Conservation (phyloP, 2,797 vertebrate species). For the Pygocentrus nattereri region DNA sequence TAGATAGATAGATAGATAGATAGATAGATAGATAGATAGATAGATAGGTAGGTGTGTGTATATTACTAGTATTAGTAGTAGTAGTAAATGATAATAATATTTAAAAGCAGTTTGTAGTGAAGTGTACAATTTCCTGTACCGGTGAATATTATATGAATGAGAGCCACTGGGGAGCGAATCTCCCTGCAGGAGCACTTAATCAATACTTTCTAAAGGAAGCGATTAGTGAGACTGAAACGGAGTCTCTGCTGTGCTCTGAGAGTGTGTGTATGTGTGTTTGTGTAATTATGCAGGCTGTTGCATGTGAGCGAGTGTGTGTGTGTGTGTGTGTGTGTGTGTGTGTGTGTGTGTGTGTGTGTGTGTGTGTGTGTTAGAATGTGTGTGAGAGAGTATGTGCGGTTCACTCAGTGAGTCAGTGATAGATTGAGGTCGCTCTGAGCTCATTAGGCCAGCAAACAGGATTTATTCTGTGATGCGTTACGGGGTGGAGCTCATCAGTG, state of each 20-base stretch:
- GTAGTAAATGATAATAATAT: background rate
- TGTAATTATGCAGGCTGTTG: constrained; percentile 57
- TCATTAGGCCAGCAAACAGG: constrained; percentile 90
- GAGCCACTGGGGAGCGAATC: constrained; percentile 1
- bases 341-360: background rate
- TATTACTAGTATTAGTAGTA: too few relatives aligned
- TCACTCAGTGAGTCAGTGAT: constrained; percentile 88
- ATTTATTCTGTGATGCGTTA: constrained; percentile 84
- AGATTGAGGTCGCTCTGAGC: constrained; percentile 91
- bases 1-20: too few relatives aligned
- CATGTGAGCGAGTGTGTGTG: constrained; percentile 26
- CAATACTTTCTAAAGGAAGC: constrained; percentile 50
- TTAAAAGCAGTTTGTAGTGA: too few relatives aligned
- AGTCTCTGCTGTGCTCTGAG: background rate
- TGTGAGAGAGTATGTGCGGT: constrained; percentile 65
- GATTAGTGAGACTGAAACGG: constrained; percentile 47
- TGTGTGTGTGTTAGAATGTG: background rate
- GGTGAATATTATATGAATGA: background rate
- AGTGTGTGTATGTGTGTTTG: background rate
- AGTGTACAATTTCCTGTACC: background rate
- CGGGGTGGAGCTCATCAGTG: constrained; percentile 75
- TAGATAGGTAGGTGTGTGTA: too few relatives aligned
- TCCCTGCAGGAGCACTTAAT: constrained; percentile 43
- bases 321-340: constrained; percentile 26
- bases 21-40: too few relatives aligned